Base-by-base conservation (phyloP, 2,797 vertebrate genomes). In the Xiphophorus birchmanni region DNA sequence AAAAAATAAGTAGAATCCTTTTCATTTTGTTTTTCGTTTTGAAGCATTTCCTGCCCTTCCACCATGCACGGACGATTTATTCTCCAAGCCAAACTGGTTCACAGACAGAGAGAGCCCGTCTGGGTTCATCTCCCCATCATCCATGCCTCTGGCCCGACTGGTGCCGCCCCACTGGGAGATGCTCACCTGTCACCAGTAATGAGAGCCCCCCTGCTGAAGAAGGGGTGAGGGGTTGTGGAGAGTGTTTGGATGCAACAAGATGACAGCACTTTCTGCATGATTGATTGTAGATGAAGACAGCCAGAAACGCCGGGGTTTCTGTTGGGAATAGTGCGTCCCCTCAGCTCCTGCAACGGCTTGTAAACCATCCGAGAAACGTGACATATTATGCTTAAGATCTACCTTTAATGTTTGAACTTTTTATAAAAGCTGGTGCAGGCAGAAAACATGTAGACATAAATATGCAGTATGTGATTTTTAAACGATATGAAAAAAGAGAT, bases 151-250 rank as follows among this genome's bases (percentile, higher is more conserved):
- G 83, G 82, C 85, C 84, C 29, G 60, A 79, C 81, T 81, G 67
- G 71, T 74, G 72, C 65, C 4, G 40, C 75, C 86, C 85, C 92
- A 74, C 45, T 74, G 74, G 89, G 76, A 86, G 88, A 88, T 15
- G 81, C 90, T 92, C 86, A 91, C 93, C 93, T 92, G 93, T 92
- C 92, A 93, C 21, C 78, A 69, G 81, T 93, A 93, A 94, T 93
- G 92, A 94, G 92, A 82, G 10, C 75, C 79, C 74, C 82, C 82
- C 52, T 37, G 1, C 60, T 82, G 84, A 44, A 63, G 52, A 32
- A 12, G 35, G 52, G 65, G 21, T 15, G 23, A 71, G 26, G 45
- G 18, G 78, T 1, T 67, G 35, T 13, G 21, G 73, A 37, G 77
- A 26, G 74, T 5, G 40, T 63, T 32, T 58, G 76, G 78, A 79